Evolutionary conservation across 2,888 invertebrate genomes (phyloP), one percentile per base, ranked within the genome.

Genomic region (Oxyteleia sp.): DNA sequence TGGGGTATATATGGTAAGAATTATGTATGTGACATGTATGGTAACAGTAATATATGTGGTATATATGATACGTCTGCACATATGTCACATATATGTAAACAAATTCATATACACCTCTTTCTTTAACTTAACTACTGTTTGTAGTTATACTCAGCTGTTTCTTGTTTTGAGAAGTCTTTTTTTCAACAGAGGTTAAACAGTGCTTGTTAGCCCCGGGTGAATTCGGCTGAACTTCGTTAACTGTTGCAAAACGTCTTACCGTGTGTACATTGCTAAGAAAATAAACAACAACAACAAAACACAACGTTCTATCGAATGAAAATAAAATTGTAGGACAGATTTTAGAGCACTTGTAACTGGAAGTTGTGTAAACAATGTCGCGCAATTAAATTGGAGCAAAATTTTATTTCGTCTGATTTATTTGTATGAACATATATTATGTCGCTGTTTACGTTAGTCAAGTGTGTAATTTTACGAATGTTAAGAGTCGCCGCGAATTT

Each of bases 401-500:
- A 29, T 41, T 72, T 57, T 43, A 45, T 59, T 68, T 23, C 41
- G 4, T 23, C 16, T 51, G 5, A 66, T 49, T 51, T 61, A 76
- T n/a, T n/a, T 76, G 16, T 29, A 59, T 53, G 71, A 71, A 71
- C 69, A 63, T 69, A 53, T 69, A 79, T 79, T 55, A 71, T 29
- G 41, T 4, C 5, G 38, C 18, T 55, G 63, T 69, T 79, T 71
- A 71, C 47, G 53, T 18, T 79, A 49, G 79, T 64, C 49, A 61
- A 80, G 68, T 68, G 15, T 4, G 41, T 61, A 68, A 63, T 74
- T 74, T 74, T 68, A 74, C 63, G 61, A 68, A 61, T 74, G 74
- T 81, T 68, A 68, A 68, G 55, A 51, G 68, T 68, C 18, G 20
- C 74, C 16, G 23, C 51, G 51, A 72, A 81, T 61, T 74, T 81